Percentiles rank a stretch among this genome's conserved stretches.
These are phyloP conservation scores for Urophycis tenuis DNA, from an alignment of 2,797 vertebrate genomes.

Conservation along the genomic window DNA sequence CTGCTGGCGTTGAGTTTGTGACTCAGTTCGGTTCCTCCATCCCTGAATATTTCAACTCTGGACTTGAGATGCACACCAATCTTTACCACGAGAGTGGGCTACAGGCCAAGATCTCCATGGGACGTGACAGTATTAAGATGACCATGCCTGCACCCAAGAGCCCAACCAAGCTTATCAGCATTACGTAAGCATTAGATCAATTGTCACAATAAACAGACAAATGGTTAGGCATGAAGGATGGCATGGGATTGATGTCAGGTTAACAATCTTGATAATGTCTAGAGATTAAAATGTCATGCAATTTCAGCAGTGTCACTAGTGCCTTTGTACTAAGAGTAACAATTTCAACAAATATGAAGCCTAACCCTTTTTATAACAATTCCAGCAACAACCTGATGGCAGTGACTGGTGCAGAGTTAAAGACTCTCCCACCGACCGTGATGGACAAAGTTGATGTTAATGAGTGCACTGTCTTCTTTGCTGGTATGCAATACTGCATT, in stretches of 20 bases:
- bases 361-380: constrained; percentile 26
- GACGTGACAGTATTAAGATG: constrained; percentile 72
- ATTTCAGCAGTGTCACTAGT: background rate
- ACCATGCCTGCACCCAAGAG: constrained; percentile 73
- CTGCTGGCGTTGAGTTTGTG: constrained; percentile 80
- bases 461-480: constrained; percentile 72
- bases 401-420: constrained; percentile 67
- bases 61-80: constrained; percentile 83
- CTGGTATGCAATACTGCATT: constrained; percentile 78
- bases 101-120: constrained; percentile 70
- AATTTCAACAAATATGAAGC: background rate
- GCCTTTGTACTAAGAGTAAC: background rate
- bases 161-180: constrained; percentile 78
- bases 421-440: constrained; percentile 63
- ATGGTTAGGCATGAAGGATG: background rate
- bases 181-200: constrained; percentile 67
- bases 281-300: background rate
- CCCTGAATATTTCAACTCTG: constrained; percentile 78
- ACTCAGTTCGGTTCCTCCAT: constrained; percentile 78
- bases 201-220: background rate
- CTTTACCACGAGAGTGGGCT: constrained; percentile 85
- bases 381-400: constrained; percentile 77
- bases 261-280: background rate
- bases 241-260: background rate
- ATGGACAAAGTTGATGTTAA: constrained; percentile 60